phyloP scores from a whole-genome alignment of 2,888 invertebrate species.

The Pyrocoelia pectoralis region DNA sequence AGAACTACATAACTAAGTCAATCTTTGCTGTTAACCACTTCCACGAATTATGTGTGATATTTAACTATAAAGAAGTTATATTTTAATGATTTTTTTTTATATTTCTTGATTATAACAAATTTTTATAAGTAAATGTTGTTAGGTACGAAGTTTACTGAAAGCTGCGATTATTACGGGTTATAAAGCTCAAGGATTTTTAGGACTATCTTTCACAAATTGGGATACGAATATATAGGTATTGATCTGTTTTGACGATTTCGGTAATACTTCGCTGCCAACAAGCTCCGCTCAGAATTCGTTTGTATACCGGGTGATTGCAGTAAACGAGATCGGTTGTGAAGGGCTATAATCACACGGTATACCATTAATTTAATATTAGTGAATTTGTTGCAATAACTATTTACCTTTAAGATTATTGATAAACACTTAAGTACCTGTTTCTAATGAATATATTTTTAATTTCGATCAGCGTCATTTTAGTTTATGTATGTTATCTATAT shows the following conservation, averaged over 20 bases:
- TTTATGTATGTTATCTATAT: not conserved
- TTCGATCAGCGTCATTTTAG: not conserved
- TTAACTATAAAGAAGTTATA: conserved; percentile 32
- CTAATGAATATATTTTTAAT: not conserved
- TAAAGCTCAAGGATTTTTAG: conserved; percentile 1
- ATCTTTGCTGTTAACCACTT: conserved; percentile 38
- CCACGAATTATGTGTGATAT: conserved; percentile 43
- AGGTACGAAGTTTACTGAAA: not conserved
- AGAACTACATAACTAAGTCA: conserved; percentile 23
- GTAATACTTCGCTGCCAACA: not conserved
- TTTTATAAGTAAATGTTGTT: not conserved
- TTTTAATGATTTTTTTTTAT: conserved; percentile 30
- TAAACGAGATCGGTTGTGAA: not conserved
- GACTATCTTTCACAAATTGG: not conserved
- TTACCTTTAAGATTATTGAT: conserved; percentile 12
- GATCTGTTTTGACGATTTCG: not conserved
- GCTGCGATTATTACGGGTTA: not conserved
- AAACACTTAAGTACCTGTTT: conserved; percentile 18
- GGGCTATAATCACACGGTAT: conserved; percentile 8
- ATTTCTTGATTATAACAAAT: conserved; percentile 11
- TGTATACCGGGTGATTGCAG: not conserved
- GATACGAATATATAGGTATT: not conserved
- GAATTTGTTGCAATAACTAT: conserved; percentile 20
- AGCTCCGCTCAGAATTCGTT: not conserved
- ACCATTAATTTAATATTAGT: conserved; percentile 5